These are phyloP conservation scores for Chionodraco myersi DNA, from an alignment of 2,113 vertebrate species.

Conservation along the genomic window DNA sequence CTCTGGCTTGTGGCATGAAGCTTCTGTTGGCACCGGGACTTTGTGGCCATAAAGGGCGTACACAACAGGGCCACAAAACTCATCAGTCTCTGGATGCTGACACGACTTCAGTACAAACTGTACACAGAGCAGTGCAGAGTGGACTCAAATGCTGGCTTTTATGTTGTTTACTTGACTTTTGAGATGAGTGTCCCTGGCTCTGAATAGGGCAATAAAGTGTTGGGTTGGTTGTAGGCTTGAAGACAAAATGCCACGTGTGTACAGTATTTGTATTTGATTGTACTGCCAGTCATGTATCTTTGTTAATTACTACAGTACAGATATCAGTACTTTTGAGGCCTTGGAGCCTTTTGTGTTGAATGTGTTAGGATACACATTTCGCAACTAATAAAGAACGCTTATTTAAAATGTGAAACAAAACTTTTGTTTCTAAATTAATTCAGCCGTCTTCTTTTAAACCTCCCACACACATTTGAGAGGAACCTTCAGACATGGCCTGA, in stretches of 20 bases:
- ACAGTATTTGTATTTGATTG: not conserved
- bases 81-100: slow-evolving; percentile 51
- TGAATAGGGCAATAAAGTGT: not conserved
- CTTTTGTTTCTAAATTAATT: slow-evolving; percentile 42
- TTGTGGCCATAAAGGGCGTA: slow-evolving; percentile 56
- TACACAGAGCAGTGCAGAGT: not conserved
- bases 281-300: not conserved
- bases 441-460: slow-evolving; percentile 30
- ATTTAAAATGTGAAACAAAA: slow-evolving; percentile 27
- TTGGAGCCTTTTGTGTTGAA: not conserved
- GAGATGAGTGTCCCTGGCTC: not conserved
- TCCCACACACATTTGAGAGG: slow-evolving; percentile 42
- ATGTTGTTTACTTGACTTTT: not conserved
- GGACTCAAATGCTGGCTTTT: not conserved
- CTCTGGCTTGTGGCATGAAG: slow-evolving; percentile 61
- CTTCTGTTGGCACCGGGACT: slow-evolving; percentile 69
- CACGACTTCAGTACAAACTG: slow-evolving; percentile 14
- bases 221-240: not conserved
- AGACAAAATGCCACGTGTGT: not conserved
- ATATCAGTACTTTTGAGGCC: not conserved
- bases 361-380: not conserved
- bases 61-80: slow-evolving; percentile 38
- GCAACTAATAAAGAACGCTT: not conserved
- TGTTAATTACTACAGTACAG: not conserved
- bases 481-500: slow-evolving; percentile 66